Base-by-base conservation (phyloP, 1,140 invertebrate genomes). In the Eriosoma lanigerum region DNA sequence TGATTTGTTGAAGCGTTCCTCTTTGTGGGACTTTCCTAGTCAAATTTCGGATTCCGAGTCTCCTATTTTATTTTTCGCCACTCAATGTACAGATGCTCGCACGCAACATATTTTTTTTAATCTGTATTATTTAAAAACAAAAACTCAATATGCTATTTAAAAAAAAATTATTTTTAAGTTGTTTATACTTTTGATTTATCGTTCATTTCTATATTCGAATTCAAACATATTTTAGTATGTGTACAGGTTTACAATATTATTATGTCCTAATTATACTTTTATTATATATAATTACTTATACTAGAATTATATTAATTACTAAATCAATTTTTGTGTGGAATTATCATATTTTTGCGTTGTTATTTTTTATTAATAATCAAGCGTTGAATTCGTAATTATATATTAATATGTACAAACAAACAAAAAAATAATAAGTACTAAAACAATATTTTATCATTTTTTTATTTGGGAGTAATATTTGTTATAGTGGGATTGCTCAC, bases 231-330 rank as follows among this genome's bases (percentile, higher is more conserved):
- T 78, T 58, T 78, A 78, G 75, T 78, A 78, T 56, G 26, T 78
- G 75, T 78, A 78, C 75, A 78, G 75, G 75, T 78, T 78, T 78
- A 78, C 75, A 78, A 78, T 78, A 54, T 78, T 78, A 62, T 66
- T 78, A 62, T 78, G 75, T 78, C 75, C 75, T 78, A 78, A 78
- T 78, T 78, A 78, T 78, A 78, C 75, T 62, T 78, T 76, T 78
- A 78, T 78, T 78, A 78, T 72, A 78, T 19, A 78, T 78, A 62
- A 78, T 78, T 48, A 78, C 75, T 62, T 78, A 62, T 78, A 48
- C 38, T 78, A 78, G 75, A 78, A 62, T 78, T 78, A 78, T 78
- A 62, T 48, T 78, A 78, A 78, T 78, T 78, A 78, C 75, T 78
- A 78, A 78, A 78, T 78, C 75, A 78, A 78, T 78, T 60, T 78